These are phyloP conservation scores for Lamprotornis superbus DNA, from an alignment of 2,113 vertebrate genomes.

Conservation along the genomic window DNA sequence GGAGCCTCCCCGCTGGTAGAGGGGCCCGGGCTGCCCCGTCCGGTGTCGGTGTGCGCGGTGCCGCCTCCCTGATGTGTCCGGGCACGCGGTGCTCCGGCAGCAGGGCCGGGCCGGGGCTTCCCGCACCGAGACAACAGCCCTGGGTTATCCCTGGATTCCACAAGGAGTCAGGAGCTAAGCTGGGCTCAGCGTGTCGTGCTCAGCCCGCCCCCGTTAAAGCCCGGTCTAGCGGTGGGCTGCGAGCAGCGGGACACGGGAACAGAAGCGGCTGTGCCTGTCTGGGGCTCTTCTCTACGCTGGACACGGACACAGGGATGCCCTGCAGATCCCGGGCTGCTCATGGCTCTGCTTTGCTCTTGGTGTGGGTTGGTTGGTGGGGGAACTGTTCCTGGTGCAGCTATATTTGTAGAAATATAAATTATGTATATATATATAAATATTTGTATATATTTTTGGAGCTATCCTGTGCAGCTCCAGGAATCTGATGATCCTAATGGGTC, in stretches of 20 bases:
- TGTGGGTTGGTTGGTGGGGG: background rate
- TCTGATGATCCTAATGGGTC: background rate
- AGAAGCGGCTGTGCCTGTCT: too few species aligned
- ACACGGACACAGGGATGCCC: too few species aligned
- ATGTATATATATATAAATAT: too few species aligned
- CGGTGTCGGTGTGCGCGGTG: background rate
- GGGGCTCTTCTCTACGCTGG: background rate
- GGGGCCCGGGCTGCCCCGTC: too few species aligned
- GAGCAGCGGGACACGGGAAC: too few species aligned
- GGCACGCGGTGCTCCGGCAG: background rate
- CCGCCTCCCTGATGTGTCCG: too few species aligned
- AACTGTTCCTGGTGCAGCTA: background rate
- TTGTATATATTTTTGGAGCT: background rate
- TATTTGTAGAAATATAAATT: background rate
- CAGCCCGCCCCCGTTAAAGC: background rate
- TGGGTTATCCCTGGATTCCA: too few species aligned
- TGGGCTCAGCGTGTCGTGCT: fast-evolving
- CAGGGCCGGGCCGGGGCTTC: too few species aligned
- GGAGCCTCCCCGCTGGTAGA: background rate
- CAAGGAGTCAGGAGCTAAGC: background rate
- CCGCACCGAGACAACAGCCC: fast-evolving
- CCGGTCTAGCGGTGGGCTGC: background rate
- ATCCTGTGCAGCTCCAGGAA: background rate
- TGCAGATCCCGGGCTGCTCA: fast-evolving
- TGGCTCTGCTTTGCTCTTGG: background rate